These are phyloP conservation scores for Orussus abietinus DNA, from an alignment of 1,140 invertebrate genomes.

Conservation along the genomic window DNA sequence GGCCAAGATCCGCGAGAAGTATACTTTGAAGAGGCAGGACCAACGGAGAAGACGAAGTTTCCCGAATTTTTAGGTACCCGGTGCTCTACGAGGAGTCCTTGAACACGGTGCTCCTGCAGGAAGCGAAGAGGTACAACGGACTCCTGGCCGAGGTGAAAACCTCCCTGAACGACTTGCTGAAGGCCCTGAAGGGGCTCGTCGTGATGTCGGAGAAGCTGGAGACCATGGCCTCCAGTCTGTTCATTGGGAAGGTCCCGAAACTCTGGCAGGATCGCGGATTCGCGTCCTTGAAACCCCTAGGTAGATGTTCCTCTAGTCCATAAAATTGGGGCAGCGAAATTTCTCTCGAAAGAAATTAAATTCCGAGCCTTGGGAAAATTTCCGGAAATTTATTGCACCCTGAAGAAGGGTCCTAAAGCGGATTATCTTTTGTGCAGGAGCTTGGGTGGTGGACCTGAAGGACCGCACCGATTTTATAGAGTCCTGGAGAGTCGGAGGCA, in stretches of 20 bases:
- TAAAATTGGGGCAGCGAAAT: background rate
- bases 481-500: constrained; percentile 66
- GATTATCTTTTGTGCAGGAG: no score
- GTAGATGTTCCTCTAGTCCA: constrained; percentile 42
- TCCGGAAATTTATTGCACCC: constrained; percentile 1
- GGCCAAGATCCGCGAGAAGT: constrained; percentile 51
- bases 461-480: constrained; percentile 62
- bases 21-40: no score
- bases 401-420: no score
- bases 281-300: constrained; percentile 77
- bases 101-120: constrained; percentile 79
- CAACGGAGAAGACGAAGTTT: no score
- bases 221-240: constrained; percentile 61
- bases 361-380: constrained; percentile 1
- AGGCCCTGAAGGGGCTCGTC: constrained; percentile 72
- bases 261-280: constrained; percentile 72
- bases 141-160: constrained; percentile 60
- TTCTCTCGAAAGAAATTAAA: background rate
- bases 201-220: constrained; percentile 76
- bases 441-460: constrained; percentile 62
- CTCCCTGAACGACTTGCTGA: constrained; percentile 65
- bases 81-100: constrained; percentile 77
- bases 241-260: constrained; percentile 65
- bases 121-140: constrained; percentile 72
- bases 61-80: constrained; percentile 66